These are phyloP conservation scores for Aphodius granarius DNA, from an alignment of 2,888 invertebrate species.

Conservation along the genomic window DNA sequence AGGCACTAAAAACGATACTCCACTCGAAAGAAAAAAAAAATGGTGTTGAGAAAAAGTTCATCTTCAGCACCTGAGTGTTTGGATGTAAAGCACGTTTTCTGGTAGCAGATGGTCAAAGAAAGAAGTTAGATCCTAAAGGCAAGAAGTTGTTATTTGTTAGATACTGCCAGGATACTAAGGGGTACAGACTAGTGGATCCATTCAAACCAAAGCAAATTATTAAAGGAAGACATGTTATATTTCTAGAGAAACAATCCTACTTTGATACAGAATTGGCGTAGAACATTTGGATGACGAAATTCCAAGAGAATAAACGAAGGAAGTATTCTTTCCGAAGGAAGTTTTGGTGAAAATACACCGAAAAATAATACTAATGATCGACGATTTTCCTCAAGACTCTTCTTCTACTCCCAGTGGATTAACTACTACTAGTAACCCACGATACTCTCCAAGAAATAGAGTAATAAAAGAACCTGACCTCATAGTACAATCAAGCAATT, in stretches of 20 bases:
- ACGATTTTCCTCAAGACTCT: no score
- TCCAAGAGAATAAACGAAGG: not conserved
- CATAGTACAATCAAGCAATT: constrained; percentile 5
- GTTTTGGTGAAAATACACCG: no score
- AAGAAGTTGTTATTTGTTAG: not conserved
- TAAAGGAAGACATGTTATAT: not conserved
- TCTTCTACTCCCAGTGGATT: no score
- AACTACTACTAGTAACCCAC: no score
- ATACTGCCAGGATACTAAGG: not conserved
- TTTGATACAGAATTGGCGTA: not conserved
- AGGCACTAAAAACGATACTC: not conserved
- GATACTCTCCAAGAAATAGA: no score
- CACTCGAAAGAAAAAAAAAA: constrained; percentile 12
- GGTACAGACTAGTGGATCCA: not conserved
- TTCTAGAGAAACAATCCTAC: not conserved
- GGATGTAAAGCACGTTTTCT: not conserved
- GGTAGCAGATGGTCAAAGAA: not conserved
- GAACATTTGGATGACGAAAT: not conserved
- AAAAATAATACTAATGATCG: no score
- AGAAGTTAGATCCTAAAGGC: not conserved
- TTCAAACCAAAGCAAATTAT: not conserved
- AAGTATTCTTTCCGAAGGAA: no score
- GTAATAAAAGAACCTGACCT: no score
- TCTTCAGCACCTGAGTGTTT: not conserved
- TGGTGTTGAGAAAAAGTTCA: not conserved